phyloP scores from a whole-genome alignment of 2,113 vertebrate genomes.

The Uria aalge region DNA sequence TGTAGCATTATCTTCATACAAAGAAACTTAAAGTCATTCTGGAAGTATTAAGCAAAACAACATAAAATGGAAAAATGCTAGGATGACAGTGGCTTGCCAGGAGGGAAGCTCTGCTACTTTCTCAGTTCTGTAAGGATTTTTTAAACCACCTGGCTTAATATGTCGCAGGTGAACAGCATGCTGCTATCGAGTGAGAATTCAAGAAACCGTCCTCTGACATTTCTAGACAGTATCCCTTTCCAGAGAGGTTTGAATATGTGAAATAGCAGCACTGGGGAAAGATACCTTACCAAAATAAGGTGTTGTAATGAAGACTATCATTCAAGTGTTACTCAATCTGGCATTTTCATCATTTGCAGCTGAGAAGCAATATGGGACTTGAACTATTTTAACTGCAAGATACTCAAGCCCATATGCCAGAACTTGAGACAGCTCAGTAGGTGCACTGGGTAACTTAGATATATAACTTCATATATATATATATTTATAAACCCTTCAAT shows the following conservation, averaged over 20 bases:
- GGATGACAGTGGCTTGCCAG: neutral
- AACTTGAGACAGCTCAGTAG: neutral
- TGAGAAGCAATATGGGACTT: neutral
- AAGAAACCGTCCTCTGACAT: neutral
- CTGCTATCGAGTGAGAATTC: neutral
- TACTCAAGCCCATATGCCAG: neutral
- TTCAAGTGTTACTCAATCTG: neutral
- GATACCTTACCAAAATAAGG: neutral
- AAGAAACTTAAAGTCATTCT: neutral
- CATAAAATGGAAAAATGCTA: neutral
- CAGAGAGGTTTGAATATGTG: neutral
- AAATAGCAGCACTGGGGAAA: neutral
- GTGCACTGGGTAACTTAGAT: neutral
- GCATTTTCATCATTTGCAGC: neutral
- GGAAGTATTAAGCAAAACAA: constrained; percentile 6
- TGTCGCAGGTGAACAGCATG: neutral
- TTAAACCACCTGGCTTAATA: neutral
- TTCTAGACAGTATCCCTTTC: neutral
- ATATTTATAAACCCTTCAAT: neutral
- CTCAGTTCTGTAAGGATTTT: neutral
- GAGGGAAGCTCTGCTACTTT: neutral
- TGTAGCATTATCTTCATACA: neutral
- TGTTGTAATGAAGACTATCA: neutral
- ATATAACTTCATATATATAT: neutral
- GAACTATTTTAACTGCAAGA: neutral